Percentiles rank a stretch among this genome's conserved stretches.
phyloP scores from a whole-genome alignment of 2,888 invertebrate genomes.

The Cheilosia scutellata region DNA sequence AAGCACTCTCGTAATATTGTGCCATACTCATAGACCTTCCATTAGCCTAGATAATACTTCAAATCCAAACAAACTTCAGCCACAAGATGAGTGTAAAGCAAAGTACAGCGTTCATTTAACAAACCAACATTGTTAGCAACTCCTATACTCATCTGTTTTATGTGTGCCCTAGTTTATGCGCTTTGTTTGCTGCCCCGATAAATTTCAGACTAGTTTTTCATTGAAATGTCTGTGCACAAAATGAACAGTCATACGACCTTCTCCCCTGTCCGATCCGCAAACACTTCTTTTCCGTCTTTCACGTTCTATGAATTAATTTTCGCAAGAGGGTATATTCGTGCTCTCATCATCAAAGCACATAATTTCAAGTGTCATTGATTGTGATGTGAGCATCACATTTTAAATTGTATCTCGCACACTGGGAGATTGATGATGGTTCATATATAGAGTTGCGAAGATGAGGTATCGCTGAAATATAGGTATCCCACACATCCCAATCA shows the following conservation, averaged over 20 bases:
- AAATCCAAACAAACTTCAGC: background rate
- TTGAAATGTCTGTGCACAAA: conserved; percentile 47
- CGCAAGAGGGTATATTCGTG: conserved; percentile 26
- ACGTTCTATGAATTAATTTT: conserved; percentile 57
- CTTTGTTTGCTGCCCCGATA: conserved; percentile 20
- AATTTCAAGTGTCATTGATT: conserved; percentile 61
- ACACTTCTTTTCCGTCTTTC: conserved; percentile 36
- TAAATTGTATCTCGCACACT: conserved; percentile 39
- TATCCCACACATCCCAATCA: conserved; percentile 42
- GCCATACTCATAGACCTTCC: background rate
- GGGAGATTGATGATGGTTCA: conserved; percentile 19
- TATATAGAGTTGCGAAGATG: background rate
- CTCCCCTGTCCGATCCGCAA: background rate
- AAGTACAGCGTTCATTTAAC: conserved; percentile 21
- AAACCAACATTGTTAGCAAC: conserved; percentile 25
- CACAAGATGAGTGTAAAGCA: conserved; percentile 10
- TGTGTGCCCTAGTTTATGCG: conserved; percentile 35
- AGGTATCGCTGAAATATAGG: conserved; percentile 12
- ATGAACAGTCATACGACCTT: conserved; percentile 13
- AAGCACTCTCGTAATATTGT: background rate
- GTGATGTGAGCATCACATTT: conserved; percentile 56
- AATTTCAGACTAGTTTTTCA: conserved; percentile 34
- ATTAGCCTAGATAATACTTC: conserved; percentile 19
- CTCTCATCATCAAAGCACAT: conserved; percentile 53
- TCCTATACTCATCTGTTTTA: conserved; percentile 5